Conservation (phyloP, 2,797 vertebrate species). For the Gymnodraco acuticeps region DNA sequence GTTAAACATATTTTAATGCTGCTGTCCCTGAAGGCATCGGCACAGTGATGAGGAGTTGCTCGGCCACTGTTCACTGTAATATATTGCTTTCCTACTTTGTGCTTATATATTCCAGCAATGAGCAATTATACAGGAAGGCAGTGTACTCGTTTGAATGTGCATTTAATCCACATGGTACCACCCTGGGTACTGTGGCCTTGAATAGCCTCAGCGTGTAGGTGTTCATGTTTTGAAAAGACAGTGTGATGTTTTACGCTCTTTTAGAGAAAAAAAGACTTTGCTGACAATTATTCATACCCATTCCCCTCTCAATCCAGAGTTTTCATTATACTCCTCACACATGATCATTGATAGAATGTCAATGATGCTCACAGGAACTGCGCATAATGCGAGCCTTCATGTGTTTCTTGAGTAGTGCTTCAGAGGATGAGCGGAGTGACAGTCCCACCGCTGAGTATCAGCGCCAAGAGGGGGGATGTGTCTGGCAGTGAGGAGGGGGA, state of each 20-base stretch:
- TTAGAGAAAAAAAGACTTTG: conserved; percentile 48
- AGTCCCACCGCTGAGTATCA: conserved; percentile 30
- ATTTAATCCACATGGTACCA: conserved; percentile 23
- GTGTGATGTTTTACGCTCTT: conserved; percentile 31
- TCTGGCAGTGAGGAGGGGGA: conserved; percentile 33
- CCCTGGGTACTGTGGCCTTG: conserved; percentile 11
- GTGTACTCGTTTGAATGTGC: conserved; percentile 15
- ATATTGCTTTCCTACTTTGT: conserved; percentile 6
- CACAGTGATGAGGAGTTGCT: conserved; percentile 4
- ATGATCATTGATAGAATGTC: conserved; percentile 60
- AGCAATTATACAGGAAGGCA: not conserved
- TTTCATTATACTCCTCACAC: conserved; percentile 53
- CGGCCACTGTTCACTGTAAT: conserved; percentile 9
- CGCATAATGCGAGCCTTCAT: conserved; percentile 52
- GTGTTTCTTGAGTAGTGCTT: conserved; percentile 55
- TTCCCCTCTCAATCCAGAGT: conserved; percentile 34
- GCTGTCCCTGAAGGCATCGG: conserved; percentile 11
- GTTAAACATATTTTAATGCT: conserved; percentile 9
- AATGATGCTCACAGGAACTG: conserved; percentile 45
- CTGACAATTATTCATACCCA: conserved; percentile 55
- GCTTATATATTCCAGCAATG: conserved; percentile 28
- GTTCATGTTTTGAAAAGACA: conserved; percentile 16
- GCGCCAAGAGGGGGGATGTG: conserved; percentile 7
- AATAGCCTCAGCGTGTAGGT: conserved; percentile 21
- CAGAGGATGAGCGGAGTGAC: conserved; percentile 42